Evolutionary conservation across 2,797 vertebrate species (phyloP).

Genomic region (Ambastaia sidthimunki): DNA sequence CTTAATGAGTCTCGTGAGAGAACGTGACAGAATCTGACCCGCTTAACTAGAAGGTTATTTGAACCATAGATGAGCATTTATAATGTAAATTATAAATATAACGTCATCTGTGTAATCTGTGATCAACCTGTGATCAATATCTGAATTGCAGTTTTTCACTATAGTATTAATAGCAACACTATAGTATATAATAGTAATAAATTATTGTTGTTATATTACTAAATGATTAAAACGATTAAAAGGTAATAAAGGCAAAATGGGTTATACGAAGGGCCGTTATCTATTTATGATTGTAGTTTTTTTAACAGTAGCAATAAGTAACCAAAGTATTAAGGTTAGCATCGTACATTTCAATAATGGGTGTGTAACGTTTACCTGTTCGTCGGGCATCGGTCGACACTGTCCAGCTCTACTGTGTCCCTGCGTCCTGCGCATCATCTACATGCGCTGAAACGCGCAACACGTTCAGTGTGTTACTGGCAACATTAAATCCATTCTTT

Average conservation of each 20-base stretch:
- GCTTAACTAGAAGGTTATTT: constrained; percentile 1
- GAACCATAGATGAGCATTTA: not conserved
- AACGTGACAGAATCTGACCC: not conserved
- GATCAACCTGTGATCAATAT: not conserved
- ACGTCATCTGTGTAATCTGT: too few species aligned
- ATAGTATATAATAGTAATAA: not conserved
- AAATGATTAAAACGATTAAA: not conserved
- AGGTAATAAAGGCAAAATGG: not conserved
- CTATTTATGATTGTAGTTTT: not conserved
- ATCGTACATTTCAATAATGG: not conserved
- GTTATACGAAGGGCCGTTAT: not conserved
- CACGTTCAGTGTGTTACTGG: not conserved
- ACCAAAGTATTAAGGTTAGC: not conserved
- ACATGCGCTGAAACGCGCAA: not conserved
- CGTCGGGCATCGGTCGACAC: not conserved
- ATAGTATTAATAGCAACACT: not conserved
- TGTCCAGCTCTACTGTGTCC: not conserved
- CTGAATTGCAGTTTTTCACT: not conserved
- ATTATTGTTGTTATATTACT: not conserved
- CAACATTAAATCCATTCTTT: constrained; percentile 2
- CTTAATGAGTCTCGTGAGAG: not conserved
- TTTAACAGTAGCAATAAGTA: not conserved
- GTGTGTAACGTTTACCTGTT: constrained; percentile 29
- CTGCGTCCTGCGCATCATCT: constrained; percentile 13
- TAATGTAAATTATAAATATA: not conserved